Base-by-base conservation (phyloP, 1,140 invertebrate genomes). In the Microplitis demolitor region DNA sequence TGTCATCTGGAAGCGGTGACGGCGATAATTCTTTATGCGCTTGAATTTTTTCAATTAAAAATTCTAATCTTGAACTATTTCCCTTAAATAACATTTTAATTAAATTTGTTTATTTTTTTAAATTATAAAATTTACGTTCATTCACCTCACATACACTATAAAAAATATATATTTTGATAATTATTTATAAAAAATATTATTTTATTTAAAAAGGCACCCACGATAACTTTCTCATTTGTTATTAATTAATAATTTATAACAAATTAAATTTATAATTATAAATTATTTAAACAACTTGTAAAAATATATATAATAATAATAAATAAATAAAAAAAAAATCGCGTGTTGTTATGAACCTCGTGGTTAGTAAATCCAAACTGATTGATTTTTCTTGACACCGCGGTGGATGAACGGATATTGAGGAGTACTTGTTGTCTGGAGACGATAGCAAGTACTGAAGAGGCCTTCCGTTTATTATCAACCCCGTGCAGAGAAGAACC, bases 11-110 rank as follows among this genome's bases (percentile, higher is more conserved):
- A 66, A 77, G 77, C 68, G 82, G 79, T 68, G 83, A 82, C 8
- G 80, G 80, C 4, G 84, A 84, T 45, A 45, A 45, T 79, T 91
- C 91, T 85, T 94, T 94, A 77, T 92, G 93, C 3, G 93, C 92
- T 80, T 95, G 93, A 77, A 95, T 94, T 86, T 94, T 94, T 80
- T 94, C 93, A 76, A 95, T 95, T 74, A 95, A 88, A 78, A 93
- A 90, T 85, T 94, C 93, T 79, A 95, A 84, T 74, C 92, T 89
- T 79, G 91, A 93, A 87, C 93, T 94, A 83, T 94, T 94, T 72
- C 93, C 93, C 81, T 93, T 93, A 88, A 93, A 94, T 82, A 93
- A 87, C 92, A 93, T 93, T 77, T 81, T 84, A 78, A 72, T 35
- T 45, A 64, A 16, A n/a, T 64, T 39, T 39, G 3, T 33, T 39